Evolutionary conservation across 2,797 vertebrate genomes (phyloP).

Genomic region (Vultur gryphus): DNA sequence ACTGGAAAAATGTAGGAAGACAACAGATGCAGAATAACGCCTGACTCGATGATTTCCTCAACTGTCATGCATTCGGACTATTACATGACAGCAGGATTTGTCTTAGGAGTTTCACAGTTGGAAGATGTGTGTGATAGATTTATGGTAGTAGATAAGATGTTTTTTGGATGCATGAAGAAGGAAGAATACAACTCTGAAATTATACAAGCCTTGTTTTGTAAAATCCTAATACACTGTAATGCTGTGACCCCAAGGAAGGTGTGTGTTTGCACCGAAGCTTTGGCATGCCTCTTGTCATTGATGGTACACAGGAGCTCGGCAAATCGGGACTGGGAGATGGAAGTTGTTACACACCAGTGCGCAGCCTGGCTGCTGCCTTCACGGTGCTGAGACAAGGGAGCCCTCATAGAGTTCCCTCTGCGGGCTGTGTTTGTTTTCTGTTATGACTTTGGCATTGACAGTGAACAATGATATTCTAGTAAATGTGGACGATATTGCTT

Average conservation of each 20-base stretch:
- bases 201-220: neutral
- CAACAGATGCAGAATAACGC: neutral
- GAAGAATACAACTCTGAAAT: neutral
- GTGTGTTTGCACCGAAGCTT: neutral
- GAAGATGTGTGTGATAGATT: neutral
- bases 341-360: neutral
- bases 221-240: accelerated
- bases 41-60: neutral
- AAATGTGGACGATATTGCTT: accelerated
- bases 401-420: neutral
- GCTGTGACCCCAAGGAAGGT: neutral
- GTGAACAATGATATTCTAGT: neutral
- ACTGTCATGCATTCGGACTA: neutral
- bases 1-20: neutral
- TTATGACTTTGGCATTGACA: neutral
- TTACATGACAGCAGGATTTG: neutral
- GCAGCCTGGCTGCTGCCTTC: neutral
- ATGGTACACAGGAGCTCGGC: too few species aligned
- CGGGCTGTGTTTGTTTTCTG: neutral
- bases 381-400: neutral
- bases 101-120: neutral
- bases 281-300: neutral
- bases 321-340: neutral
- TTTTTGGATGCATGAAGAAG: neutral
- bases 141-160: neutral